Evolutionary conservation across 2,113 vertebrate species (phyloP).

Genomic region (Ardeotis arabs): DNA sequence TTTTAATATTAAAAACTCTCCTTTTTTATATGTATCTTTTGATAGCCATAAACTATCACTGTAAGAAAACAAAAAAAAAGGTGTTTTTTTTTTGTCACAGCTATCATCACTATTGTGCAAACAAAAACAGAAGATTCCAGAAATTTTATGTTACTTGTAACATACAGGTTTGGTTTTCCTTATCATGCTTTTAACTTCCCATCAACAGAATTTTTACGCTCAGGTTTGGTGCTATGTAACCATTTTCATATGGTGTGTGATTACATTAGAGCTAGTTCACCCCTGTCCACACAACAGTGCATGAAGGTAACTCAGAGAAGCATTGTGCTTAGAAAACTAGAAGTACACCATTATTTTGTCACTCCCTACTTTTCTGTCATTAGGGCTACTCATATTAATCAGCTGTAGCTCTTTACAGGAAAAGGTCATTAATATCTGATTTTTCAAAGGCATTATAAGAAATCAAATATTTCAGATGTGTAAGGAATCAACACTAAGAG

Average conservation of each 20-base stretch:
- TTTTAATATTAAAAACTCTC: neutral
- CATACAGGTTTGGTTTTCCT: neutral
- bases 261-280: neutral
- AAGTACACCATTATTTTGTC: neutral
- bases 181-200: neutral
- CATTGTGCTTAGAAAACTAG: neutral
- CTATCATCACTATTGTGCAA: neutral
- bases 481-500: neutral
- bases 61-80: neutral
- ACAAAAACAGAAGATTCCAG: neutral
- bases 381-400: neutral
- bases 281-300: neutral
- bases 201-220: neutral
- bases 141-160: neutral
- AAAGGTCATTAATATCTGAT: neutral
- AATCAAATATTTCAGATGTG: neutral
- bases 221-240: neutral
- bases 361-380: neutral
- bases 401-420: neutral
- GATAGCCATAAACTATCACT: neutral
- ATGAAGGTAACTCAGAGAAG: neutral
- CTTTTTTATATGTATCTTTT: neutral
- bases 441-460: neutral
- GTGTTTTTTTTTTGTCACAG: neutral
- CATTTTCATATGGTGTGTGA: neutral